A percentile compares a stretch with the other conserved stretches of the same genome.
phyloP scores from a whole-genome alignment of 2,888 invertebrate species.

The Mesorhabditis sp. region DNA sequence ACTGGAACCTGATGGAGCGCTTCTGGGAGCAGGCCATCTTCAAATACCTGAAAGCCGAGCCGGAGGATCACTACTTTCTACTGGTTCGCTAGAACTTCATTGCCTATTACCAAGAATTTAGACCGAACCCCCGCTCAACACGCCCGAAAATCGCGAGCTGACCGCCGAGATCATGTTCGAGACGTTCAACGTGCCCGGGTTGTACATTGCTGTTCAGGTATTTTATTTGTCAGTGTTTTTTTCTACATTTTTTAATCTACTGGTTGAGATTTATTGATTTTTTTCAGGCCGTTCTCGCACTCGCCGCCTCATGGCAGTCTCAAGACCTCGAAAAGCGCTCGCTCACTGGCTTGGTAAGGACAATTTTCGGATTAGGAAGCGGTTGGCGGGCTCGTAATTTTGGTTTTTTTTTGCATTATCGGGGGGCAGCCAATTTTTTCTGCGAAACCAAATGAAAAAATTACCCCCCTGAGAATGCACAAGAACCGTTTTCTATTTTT shows the following conservation, averaged over 20 bases:
- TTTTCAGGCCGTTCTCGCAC: conserved; percentile 86
- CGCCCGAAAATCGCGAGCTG: conserved; percentile 86
- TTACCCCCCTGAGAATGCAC: too few relatives aligned
- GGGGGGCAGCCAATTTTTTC: too few relatives aligned
- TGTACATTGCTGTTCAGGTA: conserved; percentile 93
- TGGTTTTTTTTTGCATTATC: too few relatives aligned
- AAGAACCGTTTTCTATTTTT: background rate
- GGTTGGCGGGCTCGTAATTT: too few relatives aligned
- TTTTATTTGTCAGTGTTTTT: conserved; percentile 12
- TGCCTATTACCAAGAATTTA: conserved; percentile 39
- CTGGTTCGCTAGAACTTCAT: conserved; percentile 62
- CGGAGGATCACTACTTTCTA: conserved; percentile 97
- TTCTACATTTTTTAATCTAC: background rate
- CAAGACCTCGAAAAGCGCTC: conserved; percentile 83
- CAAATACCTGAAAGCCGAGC: conserved; percentile 94
- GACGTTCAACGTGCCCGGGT: conserved; percentile 97
- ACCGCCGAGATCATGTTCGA: conserved; percentile 97
- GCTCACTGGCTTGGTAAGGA: conserved; percentile 72
- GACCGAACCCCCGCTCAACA: conserved; percentile 97
- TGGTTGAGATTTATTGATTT: conserved; percentile 63
- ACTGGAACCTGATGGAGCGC: conserved; percentile 99
- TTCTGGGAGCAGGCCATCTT: conserved; percentile 98
- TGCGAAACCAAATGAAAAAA: too few relatives aligned
- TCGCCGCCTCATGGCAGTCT: conserved; percentile 97
- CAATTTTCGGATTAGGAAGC: background rate